Evolutionary conservation across 2,797 vertebrate genomes (phyloP), one percentile per base, ranked within the genome.

Genomic region (Leptatherina wallacei): DNA sequence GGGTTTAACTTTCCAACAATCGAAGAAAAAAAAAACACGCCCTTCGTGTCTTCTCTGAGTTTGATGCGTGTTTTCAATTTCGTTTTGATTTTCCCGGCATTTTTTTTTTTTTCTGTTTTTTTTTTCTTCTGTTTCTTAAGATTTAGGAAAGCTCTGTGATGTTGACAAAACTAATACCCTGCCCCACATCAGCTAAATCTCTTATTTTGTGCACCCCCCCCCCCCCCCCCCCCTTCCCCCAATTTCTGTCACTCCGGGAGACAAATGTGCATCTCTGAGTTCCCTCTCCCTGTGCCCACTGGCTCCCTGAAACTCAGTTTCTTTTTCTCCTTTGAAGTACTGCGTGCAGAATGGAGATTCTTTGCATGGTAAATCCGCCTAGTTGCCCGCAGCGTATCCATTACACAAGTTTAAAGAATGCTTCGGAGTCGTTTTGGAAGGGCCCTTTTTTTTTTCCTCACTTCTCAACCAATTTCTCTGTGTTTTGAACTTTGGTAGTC

Each of bases 321-420:
- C 84, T 27, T 27, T 76, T 81, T 81, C 71, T 74, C 69, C 91
- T 95, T 93, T 95, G 93, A 96, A 95, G 95, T 95, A 84, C 89
- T 88, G 86, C 90, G 88, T 94, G 89, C 92, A 93, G 94, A 96
- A 95, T 93, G 85, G 85, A 93, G 90, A 92, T 94, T 95, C 92
- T 93, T 94, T 94, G 91, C 94, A 92, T 94, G 93, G 94, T 96
- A 92, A 93, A 95, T 95, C 93, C 90, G 73, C 92, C 91, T 87
- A 81, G 91, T 92, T 86, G 93, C 92, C 92, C 74, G 91, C 91
- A 94, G 94, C 94, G 83, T 95, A 93, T 95, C 94, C 92, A 95
- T 94, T 94, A 95, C 94, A 94, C 92, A 91, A 95, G 92, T 95
- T 95, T 95, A 94, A 95, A 94, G 92, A 95, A 94, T 93, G 93